Conservation (phyloP, 2,113 vertebrate species). For the Ornithorhynchus anatinus region DNA sequence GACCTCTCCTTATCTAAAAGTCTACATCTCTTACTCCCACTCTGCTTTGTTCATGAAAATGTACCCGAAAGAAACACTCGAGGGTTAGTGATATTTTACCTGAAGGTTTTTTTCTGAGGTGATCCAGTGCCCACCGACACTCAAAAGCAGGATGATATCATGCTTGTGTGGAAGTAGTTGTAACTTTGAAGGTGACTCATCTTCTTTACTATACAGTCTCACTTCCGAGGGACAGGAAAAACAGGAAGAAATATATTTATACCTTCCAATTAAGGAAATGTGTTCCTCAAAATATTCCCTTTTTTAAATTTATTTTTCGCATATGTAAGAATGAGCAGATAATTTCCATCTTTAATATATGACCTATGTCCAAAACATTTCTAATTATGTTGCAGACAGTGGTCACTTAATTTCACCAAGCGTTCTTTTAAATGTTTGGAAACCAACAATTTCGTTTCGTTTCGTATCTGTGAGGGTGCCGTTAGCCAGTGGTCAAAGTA, state of each 20-base stretch:
- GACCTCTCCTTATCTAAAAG: too few species aligned
- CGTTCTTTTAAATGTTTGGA: too few species aligned
- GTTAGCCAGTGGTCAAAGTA: too few species aligned
- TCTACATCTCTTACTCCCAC: too few species aligned
- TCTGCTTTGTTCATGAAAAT: too few species aligned
- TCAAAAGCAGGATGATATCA: constrained; percentile 88
- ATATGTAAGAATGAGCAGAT: neutral
- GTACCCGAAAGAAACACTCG: neutral
- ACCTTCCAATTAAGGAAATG: constrained; percentile 2
- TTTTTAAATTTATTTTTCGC: neutral
- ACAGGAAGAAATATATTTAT: too few species aligned
- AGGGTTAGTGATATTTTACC: constrained; percentile 63
- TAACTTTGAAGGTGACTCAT: constrained; percentile 58
- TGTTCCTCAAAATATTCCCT: constrained; percentile 7
- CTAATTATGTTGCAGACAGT: too few species aligned
- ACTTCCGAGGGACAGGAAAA: constrained; percentile 66
- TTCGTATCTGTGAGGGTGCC: too few species aligned
- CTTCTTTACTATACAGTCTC: constrained; percentile 74
- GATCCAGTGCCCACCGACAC: constrained; percentile 89
- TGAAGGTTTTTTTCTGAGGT: constrained; percentile 88
- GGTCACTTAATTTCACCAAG: too few species aligned
- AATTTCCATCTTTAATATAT: too few species aligned
- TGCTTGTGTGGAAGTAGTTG: constrained; percentile 87
- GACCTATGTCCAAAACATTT: too few species aligned
- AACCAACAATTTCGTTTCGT: too few species aligned